Base-by-base conservation (phyloP, 2,797 vertebrate genomes). In the Steatocranus sp. region DNA sequence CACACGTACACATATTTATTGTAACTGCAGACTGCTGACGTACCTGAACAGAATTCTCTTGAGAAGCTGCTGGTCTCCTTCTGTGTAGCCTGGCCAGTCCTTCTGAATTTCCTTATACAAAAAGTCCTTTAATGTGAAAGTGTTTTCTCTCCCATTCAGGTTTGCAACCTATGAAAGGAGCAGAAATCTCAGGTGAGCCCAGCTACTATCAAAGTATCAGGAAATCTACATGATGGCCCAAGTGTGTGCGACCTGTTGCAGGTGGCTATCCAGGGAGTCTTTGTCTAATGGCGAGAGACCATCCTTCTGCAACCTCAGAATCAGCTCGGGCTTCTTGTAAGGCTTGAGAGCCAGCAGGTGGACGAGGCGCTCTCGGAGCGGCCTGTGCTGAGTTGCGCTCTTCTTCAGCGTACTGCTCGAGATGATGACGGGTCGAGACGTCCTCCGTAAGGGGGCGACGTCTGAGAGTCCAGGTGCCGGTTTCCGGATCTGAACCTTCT, bases 331-430 rank as follows among this genome's bases (percentile, higher is more conserved):
- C 93, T 99, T 99, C 93, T 97, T 97, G 91, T 98, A 99, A 86
- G 98, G 98, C 95, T 99, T 98, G 54, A 99, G 97, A 12, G 98
- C 99, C 95, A 99, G 94, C 88, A 99, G 95, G 93, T 99, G 99
- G 73, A 97, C 90, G 68, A 99, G 97, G 38, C 98, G 97, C 79
- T 99, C 99, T 74, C 97, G 95, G 89, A 98, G 96, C 14, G 98
- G 97, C 86, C 97, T 93, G 91, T 96, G 95, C 95, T 97, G 93
- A 90, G 97, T 73, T 76, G 95, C 90, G 92, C 95, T 58, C 95
- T 97, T 95, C 94, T 96, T 98, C 20, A 88, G 86, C 32, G 97
- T 96, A 79, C 96, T 96, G 84, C 96, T 98, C 48, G 98, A 98
- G 80, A 98, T 96, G 93, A 98, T 98, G 86, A 99, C 96, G 0